Evolutionary conservation across 2,888 invertebrate genomes (phyloP), one percentile per base, ranked within the genome.

Genomic region (Serrognathus titanus): DNA sequence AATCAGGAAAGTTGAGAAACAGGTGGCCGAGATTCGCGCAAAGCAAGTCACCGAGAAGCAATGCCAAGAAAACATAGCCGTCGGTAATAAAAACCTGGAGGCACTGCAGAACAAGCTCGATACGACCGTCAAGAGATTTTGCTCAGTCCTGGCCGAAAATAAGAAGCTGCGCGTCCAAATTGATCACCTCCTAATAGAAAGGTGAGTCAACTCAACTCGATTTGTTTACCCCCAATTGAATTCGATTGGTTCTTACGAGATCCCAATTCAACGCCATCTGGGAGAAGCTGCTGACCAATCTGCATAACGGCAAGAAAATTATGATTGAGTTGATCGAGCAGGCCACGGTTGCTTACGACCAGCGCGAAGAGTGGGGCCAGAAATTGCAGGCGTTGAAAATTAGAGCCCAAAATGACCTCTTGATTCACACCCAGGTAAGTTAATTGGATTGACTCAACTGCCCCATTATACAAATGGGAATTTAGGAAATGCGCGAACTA

Each of bases 241-340:
- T 16, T 16, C 16, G 1, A 4, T 39, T 39, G 11, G 12, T 39
- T 31, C 24, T 2, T 16, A 16, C 16, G 10, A 58, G 58, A 39
- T 83, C 87, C 31, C 86, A 87, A 65, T 96, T 94, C 77, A 94
- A 94, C 74, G 81, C 83, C 5, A 81, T 90, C 59, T 93, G 93
- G 86, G 86, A 88, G 70, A 86, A 86, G 66, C 82, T 92, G 69
- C 84, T 90, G 39, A 84, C 85, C 46, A 86, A 90, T 52, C 81
- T 94, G 50, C 86, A 87, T 71, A 82, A 84, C 38, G 90, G 93
- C 2, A 92, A 94, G 71, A 87, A 87, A 58, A 85, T 89, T 68
- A 92, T 94, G 72, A 84, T 90, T 65, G 93, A 93, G 69, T 78
- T 94, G 54, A 90, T 96, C 58, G 94, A 95, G 67, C 90, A 91